Conservation (phyloP, 2,113 vertebrate genomes). For the Hippocampus mohnikei region DNA sequence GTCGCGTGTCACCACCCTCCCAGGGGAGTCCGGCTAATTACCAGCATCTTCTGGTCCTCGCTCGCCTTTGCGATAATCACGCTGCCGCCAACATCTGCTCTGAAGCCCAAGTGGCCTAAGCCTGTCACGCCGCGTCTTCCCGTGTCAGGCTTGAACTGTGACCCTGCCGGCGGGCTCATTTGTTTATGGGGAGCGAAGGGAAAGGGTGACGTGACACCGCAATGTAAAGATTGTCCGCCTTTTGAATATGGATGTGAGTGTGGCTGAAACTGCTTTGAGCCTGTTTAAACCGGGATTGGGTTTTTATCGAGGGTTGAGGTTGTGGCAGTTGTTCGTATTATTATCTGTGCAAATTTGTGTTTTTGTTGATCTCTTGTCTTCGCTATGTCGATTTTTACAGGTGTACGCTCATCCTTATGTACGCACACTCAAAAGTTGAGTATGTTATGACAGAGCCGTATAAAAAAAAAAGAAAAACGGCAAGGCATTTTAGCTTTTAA, state of each 20-base stretch:
- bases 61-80: slow-evolving; percentile 95
- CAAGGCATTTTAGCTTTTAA: slow-evolving; percentile 20
- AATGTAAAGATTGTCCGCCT: slow-evolving; percentile 74
- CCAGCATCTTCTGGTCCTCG: slow-evolving; percentile 87
- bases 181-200: slow-evolving; percentile 79
- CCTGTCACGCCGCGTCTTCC: slow-evolving; percentile 86
- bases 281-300: background rate
- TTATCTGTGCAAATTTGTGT: too few species aligned
- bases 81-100: slow-evolving; percentile 93
- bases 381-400: background rate
- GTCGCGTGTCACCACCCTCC: slow-evolving; percentile 94
- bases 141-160: slow-evolving; percentile 83
- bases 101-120: slow-evolving; percentile 83
- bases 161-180: slow-evolving; percentile 87
- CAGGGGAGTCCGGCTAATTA: slow-evolving; percentile 97
- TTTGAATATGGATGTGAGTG: slow-evolving; percentile 69
- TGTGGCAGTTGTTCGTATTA: too few species aligned
- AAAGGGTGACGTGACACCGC: slow-evolving; percentile 58
- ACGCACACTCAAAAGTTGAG: background rate
- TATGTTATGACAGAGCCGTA: slow-evolving; percentile 31
- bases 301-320: background rate
- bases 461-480: slow-evolving; percentile 25
- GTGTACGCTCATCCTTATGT: background rate
- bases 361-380: too few species aligned
- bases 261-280: background rate